Base-by-base conservation (phyloP, 2,797 vertebrate species). In the Ispidina lecontei region DNA sequence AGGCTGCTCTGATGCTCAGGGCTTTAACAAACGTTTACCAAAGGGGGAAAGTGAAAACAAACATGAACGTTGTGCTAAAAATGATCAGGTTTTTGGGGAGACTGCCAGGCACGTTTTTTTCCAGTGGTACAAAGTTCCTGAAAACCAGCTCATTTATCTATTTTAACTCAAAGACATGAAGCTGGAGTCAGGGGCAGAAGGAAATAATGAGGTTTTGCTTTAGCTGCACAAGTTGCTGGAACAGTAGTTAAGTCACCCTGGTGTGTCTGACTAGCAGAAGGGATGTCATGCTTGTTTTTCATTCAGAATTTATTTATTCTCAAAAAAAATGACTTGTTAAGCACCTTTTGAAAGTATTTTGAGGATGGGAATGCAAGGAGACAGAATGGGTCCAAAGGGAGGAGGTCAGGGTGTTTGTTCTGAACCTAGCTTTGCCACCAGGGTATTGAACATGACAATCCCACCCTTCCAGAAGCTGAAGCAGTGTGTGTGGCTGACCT, bases 11-110 rank as follows among this genome's bases (percentile, higher is more conserved):
- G 95, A 89, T 96, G 90, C 95, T 12, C 21, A 97, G 44, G 65
- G 22, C 82, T 93, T 96, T 95, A 67, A 94, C 87, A 96, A 97
- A 94, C 3, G 33, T 89, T 92, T 78, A 94, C 93, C 90, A 91
- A 96, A 97, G 83, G 70, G 83, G 75, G 37, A 92, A 90, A 95
- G 76, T 39, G 84, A 95, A 97, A 94, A 96, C 95, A 97, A 97
- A 97, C 91, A 96, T 90, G 94, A 96, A 91, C 8, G 5, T 59
- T 95, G 79, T 79, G 80, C 86, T 93, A 95, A 95, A 95, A 94
- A 96, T 94, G 64, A 91, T 77, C 84, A 97, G 80, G 63, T 88
- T 95, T 92, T 90, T 79, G 87, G 28, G 74, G 64, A 90, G 71
- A 69, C 19, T 92, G 93, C 95, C 95, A 46, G 89, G 70, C 77